Evolutionary conservation across 2,797 vertebrate species (phyloP), one percentile per base, ranked within the genome.

Genomic region (Periophthalmus magnuspinnatus): DNA sequence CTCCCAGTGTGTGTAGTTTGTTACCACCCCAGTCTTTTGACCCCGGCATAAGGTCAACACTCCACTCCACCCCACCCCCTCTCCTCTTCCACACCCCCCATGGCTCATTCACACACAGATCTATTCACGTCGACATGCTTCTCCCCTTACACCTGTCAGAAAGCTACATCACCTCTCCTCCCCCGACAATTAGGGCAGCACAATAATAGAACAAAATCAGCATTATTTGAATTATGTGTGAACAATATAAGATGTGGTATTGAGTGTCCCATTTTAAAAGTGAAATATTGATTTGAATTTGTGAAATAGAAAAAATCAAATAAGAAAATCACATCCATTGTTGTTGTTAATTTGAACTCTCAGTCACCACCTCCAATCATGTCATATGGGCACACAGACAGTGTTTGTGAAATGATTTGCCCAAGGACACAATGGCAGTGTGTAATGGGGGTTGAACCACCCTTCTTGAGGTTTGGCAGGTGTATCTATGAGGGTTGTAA

Each of bases 1-100:
- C 52, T 6, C 5, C 61, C 68, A 36, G 28, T 67, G 60, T 65
- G 60, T 67, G 60, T 60, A 58, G 47, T 69, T 62, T 64, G 62
- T 70, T 55, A 36, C 62, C 6, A 9, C 19, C 62, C 50, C 71
- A 45, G 64, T 75, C 54, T 68, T 48, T 62, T 80, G 78, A 75
- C 74, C 57, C 66, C 78, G 83, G 83, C 67, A 79, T 70, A 84
- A 82, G 83, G 83, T 82, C 86, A 72, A 57, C 69, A 67, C 70
- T 54, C 13, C 36, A 28, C 36, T 9, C 36, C 54, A 11, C 16
- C 17, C 17, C 21, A 3, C 28, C 76, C 28, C 76, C 72, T 19
- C 69, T 1, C 38, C 11, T 7, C 11, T 11, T 41, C 38, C 41
- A 14, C 41, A 22, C 21, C 61, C 77, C 76, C 73, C 11, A 6